phyloP scores from a whole-genome alignment of 1,140 invertebrate species.

The Lordiphosa mommai region DNA sequence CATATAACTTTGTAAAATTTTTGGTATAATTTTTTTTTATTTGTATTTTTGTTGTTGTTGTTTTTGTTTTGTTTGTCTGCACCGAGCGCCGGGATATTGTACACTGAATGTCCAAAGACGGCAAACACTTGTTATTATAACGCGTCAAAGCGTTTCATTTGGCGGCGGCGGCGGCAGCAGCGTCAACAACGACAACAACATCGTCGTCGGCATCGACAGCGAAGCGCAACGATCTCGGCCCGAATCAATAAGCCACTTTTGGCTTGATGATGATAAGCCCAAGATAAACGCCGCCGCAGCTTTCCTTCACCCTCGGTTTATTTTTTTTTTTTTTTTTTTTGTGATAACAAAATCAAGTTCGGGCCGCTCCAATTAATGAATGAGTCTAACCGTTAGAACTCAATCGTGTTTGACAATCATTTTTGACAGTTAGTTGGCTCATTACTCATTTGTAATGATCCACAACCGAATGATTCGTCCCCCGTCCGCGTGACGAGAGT shows the following conservation, averaged over 20 bases:
- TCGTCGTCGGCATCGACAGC: conserved; percentile 6
- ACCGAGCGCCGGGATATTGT: conserved; percentile 75
- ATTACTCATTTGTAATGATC: conserved; percentile 36
- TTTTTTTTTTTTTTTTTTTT: neutral
- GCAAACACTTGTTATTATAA: conserved; percentile 79
- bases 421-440: conserved; percentile 52
- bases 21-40: conserved; percentile 10
- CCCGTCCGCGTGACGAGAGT: conserved; percentile 4
- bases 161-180: conserved; percentile 24
- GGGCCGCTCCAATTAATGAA: neutral
- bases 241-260: conserved; percentile 46
- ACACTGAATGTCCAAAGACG: conserved; percentile 78
- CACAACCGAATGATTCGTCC: conserved; percentile 14
- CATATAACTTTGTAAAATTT: conserved; percentile 11
- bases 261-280: conserved; percentile 29
- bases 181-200: conserved; percentile 1
- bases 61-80: conserved; percentile 45
- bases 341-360: too few species aligned
- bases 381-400: too few species aligned
- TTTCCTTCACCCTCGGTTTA: neutral
- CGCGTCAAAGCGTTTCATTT: conserved; percentile 67
- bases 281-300: neutral
- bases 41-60: conserved; percentile 5
- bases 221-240: conserved; percentile 30
- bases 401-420: conserved; percentile 18